phyloP scores from a whole-genome alignment of 2,888 invertebrate species.

The Dolichomitus sp. region DNA sequence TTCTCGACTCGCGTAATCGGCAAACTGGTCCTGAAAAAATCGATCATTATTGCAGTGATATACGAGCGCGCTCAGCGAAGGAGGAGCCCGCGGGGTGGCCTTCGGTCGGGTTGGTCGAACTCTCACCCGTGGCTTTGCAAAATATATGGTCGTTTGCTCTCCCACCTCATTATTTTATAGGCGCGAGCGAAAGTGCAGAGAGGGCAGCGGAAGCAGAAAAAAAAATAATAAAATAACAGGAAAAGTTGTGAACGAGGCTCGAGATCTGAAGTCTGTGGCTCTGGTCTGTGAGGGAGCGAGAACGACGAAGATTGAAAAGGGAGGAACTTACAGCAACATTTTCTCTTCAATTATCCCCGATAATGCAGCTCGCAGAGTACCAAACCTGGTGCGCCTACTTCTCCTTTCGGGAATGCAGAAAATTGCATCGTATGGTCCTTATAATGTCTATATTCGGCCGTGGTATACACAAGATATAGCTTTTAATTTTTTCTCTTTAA shows the following conservation, averaged over 20 bases:
- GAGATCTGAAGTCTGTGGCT: constrained; percentile 31
- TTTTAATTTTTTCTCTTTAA: constrained; percentile 2
- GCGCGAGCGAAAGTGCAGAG: constrained; percentile 36
- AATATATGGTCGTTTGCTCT: constrained; percentile 38
- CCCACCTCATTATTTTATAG: constrained; percentile 62
- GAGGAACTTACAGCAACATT: constrained; percentile 45
- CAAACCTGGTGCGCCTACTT: constrained; percentile 35
- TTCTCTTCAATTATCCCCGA: constrained; percentile 62
- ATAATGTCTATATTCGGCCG: constrained; percentile 36
- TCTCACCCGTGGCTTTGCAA: constrained; percentile 48
- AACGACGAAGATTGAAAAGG: neutral
- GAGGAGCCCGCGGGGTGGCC: constrained; percentile 27
- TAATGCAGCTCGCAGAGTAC: constrained; percentile 30
- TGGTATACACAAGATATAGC: constrained; percentile 40
- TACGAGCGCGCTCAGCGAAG: constrained; percentile 21
- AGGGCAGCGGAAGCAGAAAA: constrained; percentile 48
- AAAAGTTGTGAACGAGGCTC: constrained; percentile 56
- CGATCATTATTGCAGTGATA: constrained; percentile 59
- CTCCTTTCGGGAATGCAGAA: constrained; percentile 53
- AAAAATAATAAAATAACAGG: constrained; percentile 36
- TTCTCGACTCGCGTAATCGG: constrained; percentile 60
- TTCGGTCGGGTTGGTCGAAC: constrained; percentile 49
- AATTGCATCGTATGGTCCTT: constrained; percentile 42
- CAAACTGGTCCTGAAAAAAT: constrained; percentile 67
- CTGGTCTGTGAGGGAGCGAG: constrained; percentile 15